These are phyloP conservation scores for Pongo pygmaeus DNA, from an alignment of 2,113 vertebrate genomes.

Conservation along the genomic window DNA sequence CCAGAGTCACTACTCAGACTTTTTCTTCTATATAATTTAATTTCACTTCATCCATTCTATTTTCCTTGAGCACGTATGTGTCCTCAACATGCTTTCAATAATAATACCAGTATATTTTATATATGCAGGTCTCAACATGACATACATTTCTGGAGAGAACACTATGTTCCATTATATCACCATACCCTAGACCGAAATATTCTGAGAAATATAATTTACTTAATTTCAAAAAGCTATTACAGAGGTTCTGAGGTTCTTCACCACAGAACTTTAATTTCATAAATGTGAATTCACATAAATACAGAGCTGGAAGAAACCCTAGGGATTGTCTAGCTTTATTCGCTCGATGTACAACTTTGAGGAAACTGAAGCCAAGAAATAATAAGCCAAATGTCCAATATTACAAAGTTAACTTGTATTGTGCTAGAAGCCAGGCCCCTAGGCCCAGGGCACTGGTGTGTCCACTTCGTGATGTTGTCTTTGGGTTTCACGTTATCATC, in stretches of 20 bases:
- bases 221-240: conserved; percentile 16
- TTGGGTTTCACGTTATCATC: conserved; percentile 8
- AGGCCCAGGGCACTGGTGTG: neutral
- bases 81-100: neutral
- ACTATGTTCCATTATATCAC: neutral
- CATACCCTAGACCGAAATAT: conserved; percentile 17
- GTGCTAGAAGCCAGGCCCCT: neutral
- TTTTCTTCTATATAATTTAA: neutral
- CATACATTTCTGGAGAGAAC: neutral
- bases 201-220: conserved; percentile 10
- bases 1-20: neutral
- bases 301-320: neutral
- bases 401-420: neutral
- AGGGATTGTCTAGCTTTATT: neutral
- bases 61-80: neutral
- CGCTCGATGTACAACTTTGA: neutral
- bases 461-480: neutral
- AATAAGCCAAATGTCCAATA: neutral
- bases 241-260: conserved; percentile 26
- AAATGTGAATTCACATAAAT: conserved; percentile 12
- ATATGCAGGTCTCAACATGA: neutral
- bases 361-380: neutral
- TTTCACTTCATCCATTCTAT: neutral
- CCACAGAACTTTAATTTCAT: conserved; percentile 15
- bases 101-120: neutral